A percentile compares a stretch with the other conserved stretches of the same genome.
phyloP scores from a whole-genome alignment of 2,888 invertebrate genomes.

The Rhagonycha fulva region DNA sequence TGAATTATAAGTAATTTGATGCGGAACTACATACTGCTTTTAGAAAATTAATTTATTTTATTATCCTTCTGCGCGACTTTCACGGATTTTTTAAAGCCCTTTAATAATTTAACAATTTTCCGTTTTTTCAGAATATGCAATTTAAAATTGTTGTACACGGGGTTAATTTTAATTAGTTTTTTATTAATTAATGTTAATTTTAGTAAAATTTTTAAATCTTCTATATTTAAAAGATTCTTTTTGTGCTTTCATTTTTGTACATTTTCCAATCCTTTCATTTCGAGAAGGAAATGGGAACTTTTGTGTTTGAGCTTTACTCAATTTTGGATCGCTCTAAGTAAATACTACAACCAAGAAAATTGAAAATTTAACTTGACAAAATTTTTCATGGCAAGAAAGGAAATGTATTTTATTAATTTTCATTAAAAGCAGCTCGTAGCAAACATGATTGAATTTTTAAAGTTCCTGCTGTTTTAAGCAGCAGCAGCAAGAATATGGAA shows the following conservation, averaged over 20 bases:
- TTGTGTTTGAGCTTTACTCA: neutral
- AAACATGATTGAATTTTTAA: neutral
- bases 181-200: too few species aligned
- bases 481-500: neutral
- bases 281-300: neutral
- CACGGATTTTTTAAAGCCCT: neutral
- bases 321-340: neutral
- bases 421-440: neutral
- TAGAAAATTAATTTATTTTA: neutral
- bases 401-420: neutral
- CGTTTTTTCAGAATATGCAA: neutral
- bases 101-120: neutral
- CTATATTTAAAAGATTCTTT: neutral
- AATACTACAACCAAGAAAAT: neutral
- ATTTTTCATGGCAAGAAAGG: neutral
- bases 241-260: neutral
- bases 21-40: neutral
- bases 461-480: neutral
- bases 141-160: neutral
- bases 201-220: neutral
- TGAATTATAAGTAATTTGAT: conserved; percentile 19
- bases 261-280: neutral
- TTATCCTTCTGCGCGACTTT: neutral
- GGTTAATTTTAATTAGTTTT: neutral
- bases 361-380: neutral